Evolutionary conservation across 2,888 invertebrate species (phyloP).

Genomic region (Drosophila buzzatii): DNA sequence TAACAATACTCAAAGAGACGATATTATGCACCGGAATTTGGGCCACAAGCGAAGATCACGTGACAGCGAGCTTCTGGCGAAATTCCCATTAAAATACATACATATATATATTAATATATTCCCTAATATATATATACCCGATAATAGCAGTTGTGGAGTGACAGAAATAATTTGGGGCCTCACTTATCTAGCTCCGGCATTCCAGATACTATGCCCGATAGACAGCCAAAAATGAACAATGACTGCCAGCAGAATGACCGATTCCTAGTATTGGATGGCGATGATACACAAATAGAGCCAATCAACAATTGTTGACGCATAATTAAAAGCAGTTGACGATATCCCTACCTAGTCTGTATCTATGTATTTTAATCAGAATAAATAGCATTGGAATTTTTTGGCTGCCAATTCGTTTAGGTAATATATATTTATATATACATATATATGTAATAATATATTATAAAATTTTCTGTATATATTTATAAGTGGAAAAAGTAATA

Average conservation of each 20-base stretch:
- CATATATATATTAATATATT: neutral
- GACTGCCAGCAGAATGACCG: slow-evolving; percentile 5
- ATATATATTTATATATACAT: neutral
- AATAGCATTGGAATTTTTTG: neutral
- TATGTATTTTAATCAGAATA: slow-evolving; percentile 1
- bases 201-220: slow-evolving; percentile 30
- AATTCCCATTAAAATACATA: slow-evolving; percentile 28
- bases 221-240: neutral
- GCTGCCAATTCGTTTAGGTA: neutral
- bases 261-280: slow-evolving; percentile 2
- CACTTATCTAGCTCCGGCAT: slow-evolving; percentile 17
- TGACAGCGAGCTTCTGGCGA: slow-evolving; percentile 15
- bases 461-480: no score
- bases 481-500: no score
- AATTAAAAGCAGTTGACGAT: slow-evolving; percentile 24
- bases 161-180: slow-evolving; percentile 11
- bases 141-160: neutral
- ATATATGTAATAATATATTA: neutral
- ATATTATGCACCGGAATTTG: slow-evolving; percentile 37
- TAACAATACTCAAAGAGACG: neutral
- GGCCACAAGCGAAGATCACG: slow-evolving; percentile 29
- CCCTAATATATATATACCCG: neutral
- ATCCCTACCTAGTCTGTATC: neutral
- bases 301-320: slow-evolving; percentile 36
- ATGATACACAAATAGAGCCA: slow-evolving; percentile 3